A percentile compares a stretch with the other conserved stretches of the same genome.
Evolutionary conservation across 1,140 invertebrate species (phyloP).

Genomic region (Tribolium castaneum): DNA sequence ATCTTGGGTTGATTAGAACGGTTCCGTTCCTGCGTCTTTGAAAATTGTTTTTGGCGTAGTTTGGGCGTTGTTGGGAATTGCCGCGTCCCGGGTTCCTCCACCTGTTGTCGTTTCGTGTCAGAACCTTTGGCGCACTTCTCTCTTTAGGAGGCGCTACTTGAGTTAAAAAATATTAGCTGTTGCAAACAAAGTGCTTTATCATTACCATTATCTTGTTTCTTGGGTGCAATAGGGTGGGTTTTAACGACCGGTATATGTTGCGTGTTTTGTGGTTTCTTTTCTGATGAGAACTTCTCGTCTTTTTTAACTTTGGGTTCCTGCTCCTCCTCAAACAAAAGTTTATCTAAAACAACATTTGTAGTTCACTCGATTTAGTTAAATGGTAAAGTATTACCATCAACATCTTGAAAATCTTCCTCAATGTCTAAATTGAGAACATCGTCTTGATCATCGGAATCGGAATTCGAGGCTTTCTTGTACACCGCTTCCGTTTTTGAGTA

Average conservation of each 20-base stretch:
- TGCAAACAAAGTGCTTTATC: too few relatives aligned
- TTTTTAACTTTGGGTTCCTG: neutral
- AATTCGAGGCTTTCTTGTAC: constrained; percentile 25
- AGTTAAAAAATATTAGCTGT: too few relatives aligned
- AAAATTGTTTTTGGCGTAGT: neutral
- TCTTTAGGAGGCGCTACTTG: too few relatives aligned
- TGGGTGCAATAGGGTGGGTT: too few relatives aligned
- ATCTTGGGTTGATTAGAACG: constrained; percentile 50
- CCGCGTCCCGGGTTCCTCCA: neutral
- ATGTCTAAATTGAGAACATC: constrained; percentile 8
- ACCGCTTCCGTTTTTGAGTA: neutral
- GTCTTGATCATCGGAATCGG: neutral
- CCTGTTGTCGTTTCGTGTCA: neutral
- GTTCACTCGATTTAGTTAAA: too few relatives aligned
- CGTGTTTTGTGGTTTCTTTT: neutral
- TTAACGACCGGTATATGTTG: too few relatives aligned
- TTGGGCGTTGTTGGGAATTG: neutral
- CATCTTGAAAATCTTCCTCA: constrained; percentile 9
- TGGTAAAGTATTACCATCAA: neutral
- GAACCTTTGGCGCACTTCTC: constrained; percentile 6
- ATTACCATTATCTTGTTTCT: too few relatives aligned
- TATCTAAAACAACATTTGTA: neutral
- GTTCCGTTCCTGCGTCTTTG: constrained; percentile 44
- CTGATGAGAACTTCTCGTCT: neutral
- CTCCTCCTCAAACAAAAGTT: neutral